Conservation (phyloP, 2,888 invertebrate species). For the Xanthorhoe spadicearia region DNA sequence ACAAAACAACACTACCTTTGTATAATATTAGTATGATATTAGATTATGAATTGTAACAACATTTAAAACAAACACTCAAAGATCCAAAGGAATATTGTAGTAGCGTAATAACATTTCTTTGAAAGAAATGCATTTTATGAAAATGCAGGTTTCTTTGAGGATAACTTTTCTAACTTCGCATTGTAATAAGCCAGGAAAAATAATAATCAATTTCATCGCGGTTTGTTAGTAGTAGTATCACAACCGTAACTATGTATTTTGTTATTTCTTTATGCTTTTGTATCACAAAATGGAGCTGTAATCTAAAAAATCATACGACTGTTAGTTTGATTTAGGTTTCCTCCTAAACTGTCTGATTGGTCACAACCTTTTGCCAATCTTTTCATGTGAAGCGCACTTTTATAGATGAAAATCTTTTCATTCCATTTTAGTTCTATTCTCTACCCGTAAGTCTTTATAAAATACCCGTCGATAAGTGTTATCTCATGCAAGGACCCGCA, state of each 20-base stretch:
- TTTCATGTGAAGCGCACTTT: no score
- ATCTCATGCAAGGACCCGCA: slow-evolving; percentile 1
- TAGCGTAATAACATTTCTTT: neutral
- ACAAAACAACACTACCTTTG: no score
- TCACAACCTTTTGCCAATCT: no score
- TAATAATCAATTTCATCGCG: neutral
- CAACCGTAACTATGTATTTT: no score
- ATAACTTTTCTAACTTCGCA: neutral
- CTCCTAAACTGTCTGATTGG: no score
- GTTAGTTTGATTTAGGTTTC: no score
- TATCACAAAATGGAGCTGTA: no score
- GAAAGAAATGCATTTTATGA: slow-evolving; percentile 1
- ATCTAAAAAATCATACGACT: no score
- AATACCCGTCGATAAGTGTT: slow-evolving; percentile 3
- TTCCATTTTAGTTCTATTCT: neutral
- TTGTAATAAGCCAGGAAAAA: neutral
- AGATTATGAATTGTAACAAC: neutral
- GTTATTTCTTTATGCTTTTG: neutral
- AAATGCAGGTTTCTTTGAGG: neutral
- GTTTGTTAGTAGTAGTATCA: neutral
- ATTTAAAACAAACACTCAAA: neutral
- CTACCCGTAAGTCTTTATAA: slow-evolving; percentile 1
- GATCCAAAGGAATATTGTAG: neutral
- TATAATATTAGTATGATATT: no score
- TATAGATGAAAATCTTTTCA: neutral